Evolutionary conservation across 1,140 invertebrate species (phyloP).

Genomic region (Hyposmocoma kahamanoa): DNA sequence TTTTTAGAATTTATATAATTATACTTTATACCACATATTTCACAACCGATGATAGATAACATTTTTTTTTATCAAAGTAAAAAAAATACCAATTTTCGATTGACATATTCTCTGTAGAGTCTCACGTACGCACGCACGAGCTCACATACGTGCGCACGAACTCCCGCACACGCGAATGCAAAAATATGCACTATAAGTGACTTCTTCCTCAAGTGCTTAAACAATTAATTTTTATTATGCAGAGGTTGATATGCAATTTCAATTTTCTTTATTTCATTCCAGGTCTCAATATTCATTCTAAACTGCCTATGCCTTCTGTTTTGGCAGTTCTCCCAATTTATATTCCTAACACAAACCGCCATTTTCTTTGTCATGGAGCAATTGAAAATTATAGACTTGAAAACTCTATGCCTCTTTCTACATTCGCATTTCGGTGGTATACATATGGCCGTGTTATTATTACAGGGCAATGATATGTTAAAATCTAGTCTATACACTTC

Average conservation of each 20-base stretch:
- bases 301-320: conserved; percentile 73
- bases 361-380: conserved; percentile 79
- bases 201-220: too few species aligned
- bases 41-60: too few species aligned
- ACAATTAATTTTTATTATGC: background rate
- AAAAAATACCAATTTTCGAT: background rate
- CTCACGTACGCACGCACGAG: too few species aligned
- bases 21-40: too few species aligned
- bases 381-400: conserved; percentile 75
- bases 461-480: conserved; percentile 76
- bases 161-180: too few species aligned
- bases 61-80: too few species aligned
- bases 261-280: conserved; percentile 28
- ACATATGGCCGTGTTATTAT: conserved; percentile 55
- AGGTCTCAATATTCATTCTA: conserved; percentile 45
- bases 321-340: conserved; percentile 88
- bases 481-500: conserved; percentile 79
- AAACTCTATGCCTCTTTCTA: conserved; percentile 63
- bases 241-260: background rate
- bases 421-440: conserved; percentile 78
- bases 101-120: too few species aligned
- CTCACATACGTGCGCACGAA: too few species aligned
- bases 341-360: conserved; percentile 81
- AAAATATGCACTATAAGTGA: too few species aligned
- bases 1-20: too few species aligned